Evolutionary conservation across 2,113 vertebrate species (phyloP).

Genomic region (Tragelaphus buxtoni): DNA sequence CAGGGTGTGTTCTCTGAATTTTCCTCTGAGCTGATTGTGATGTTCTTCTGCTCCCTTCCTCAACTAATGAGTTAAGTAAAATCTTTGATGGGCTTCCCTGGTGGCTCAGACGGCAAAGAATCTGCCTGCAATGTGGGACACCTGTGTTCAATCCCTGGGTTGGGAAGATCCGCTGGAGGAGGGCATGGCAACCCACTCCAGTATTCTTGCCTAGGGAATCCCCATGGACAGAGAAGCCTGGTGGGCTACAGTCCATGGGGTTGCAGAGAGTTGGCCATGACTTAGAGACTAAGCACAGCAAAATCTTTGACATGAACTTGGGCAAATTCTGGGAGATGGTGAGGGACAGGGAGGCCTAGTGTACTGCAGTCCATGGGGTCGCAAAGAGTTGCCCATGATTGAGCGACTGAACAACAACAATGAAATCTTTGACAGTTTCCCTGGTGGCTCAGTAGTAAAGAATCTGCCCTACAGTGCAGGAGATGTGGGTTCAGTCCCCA

Average conservation of each 20-base stretch:
- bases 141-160: not conserved
- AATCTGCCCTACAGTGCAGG: not conserved
- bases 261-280: not conserved
- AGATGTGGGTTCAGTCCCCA: not conserved
- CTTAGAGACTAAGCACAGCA: not conserved
- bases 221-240: not conserved
- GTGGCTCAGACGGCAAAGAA: fast-evolving
- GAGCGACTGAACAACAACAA: not conserved
- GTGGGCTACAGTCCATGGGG: not conserved
- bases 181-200: not conserved
- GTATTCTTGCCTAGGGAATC: not conserved
- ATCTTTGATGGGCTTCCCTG: not conserved
- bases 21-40: not conserved
- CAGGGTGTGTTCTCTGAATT: not conserved
- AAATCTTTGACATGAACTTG: not conserved
- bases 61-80: not conserved
- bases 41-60: not conserved
- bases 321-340: not conserved
- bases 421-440: not conserved
- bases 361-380: not conserved
- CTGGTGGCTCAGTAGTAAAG: not conserved
- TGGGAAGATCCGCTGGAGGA: not conserved
- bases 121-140: fast-evolving
- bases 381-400: not conserved
- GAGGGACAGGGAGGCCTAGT: not conserved